These are phyloP conservation scores for Gonatopus flavifemur DNA, from an alignment of 1,140 invertebrate species.

Conservation along the genomic window DNA sequence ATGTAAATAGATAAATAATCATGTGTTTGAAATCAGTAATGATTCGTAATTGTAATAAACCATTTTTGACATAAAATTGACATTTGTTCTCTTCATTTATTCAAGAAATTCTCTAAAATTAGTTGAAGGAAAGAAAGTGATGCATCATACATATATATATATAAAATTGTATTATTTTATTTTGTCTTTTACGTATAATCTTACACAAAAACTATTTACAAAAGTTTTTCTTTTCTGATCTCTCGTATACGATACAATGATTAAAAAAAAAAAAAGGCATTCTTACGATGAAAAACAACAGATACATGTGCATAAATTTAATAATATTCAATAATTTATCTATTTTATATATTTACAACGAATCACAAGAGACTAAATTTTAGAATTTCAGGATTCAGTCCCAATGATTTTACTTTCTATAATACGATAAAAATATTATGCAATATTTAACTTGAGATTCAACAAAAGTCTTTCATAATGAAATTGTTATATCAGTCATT, in stretches of 20 bases:
- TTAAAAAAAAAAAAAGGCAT: neutral
- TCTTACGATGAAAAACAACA: neutral
- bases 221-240: no score
- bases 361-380: no score
- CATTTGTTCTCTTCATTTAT: neutral
- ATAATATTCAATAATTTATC: slow-evolving; percentile 3
- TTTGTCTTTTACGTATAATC: neutral
- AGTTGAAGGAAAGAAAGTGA: neutral
- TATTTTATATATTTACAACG: no score
- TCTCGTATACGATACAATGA: no score
- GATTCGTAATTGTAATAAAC: slow-evolving; percentile 18
- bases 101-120: neutral
- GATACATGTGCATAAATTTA: slow-evolving; percentile 3
- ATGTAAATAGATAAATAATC: no score
- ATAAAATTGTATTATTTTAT: neutral
- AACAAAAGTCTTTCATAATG: slow-evolving; percentile 29
- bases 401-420: no score
- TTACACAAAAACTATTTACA: neutral
- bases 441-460: slow-evolving; percentile 36
- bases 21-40: no score
- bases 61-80: neutral
- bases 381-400: no score
- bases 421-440: slow-evolving; percentile 8
- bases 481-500: slow-evolving; percentile 2
- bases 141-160: neutral